Conservation (phyloP, 2,888 invertebrate genomes). For the Scaptomyza flava region DNA sequence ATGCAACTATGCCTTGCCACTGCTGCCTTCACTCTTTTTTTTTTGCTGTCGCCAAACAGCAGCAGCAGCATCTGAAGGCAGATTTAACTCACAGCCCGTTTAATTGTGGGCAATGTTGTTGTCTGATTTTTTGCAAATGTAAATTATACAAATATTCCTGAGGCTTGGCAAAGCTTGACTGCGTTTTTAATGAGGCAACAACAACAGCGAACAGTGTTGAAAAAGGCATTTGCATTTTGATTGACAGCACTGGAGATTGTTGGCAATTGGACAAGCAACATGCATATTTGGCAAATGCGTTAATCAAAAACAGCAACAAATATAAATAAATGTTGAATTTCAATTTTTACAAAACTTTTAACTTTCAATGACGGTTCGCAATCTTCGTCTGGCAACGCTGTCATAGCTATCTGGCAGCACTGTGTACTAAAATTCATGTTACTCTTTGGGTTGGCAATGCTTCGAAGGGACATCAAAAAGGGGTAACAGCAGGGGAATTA, state of each 20-base stretch:
- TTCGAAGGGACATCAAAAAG: slow-evolving; percentile 22
- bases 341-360: not conserved
- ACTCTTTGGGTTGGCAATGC: slow-evolving; percentile 13
- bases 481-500: slow-evolving; percentile 24
- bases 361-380: not conserved
- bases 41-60: slow-evolving; percentile 36
- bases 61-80: slow-evolving; percentile 33
- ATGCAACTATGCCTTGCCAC: slow-evolving; percentile 48
- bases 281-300: slow-evolving; percentile 68
- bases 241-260: slow-evolving; percentile 74
- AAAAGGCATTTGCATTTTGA: slow-evolving; percentile 72
- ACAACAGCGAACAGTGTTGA: not conserved
- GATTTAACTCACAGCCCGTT: slow-evolving; percentile 37
- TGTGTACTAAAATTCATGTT: slow-evolving; percentile 34
- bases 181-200: slow-evolving; percentile 70
- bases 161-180: slow-evolving; percentile 22
- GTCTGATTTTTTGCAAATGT: slow-evolving; percentile 56
- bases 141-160: slow-evolving; percentile 60
- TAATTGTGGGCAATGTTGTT: slow-evolving; percentile 41
- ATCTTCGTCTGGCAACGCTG: slow-evolving; percentile 33
- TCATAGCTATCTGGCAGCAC: slow-evolving; percentile 24
- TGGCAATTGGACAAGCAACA: slow-evolving; percentile 56
- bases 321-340: slow-evolving; percentile 1
- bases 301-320: slow-evolving; percentile 46
- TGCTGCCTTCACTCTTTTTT: not conserved